Evolutionary conservation across 2,888 invertebrate genomes (phyloP), one percentile per base, ranked within the genome.

Genomic region (Erannis defoliaria): DNA sequence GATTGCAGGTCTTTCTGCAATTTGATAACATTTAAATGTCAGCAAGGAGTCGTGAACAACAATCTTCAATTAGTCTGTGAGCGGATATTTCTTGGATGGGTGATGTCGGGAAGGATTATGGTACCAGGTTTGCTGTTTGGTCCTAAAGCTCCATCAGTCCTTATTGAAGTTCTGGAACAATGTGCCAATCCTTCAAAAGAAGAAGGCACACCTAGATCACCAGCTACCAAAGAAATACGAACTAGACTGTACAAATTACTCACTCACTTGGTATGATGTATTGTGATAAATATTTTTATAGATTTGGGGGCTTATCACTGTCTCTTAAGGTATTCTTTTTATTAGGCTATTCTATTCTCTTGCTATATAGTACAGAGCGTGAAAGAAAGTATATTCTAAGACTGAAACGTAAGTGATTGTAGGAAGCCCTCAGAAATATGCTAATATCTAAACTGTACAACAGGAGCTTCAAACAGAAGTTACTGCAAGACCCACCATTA

Each of bases 21-120:
- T 71, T 70, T 78, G 26, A 73, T 85, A 2, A 90, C 85, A 9
- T 84, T 86, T 26, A 92, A 87, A 68, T 96, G 96, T 81, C 86
- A 92, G 51, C 82, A 85, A 45, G 86, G 90, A 0, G 93, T 95
- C 1, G 86, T 89, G 5, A 95, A 95, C 76, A 95, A 95, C 75
- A 96, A 96, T 80, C 81, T 96, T 65, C 94, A 96, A 93, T 94
- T 95, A 35, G 90, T 95, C 23, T 95, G 95, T 74, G 95, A 95
- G 74, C 94, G 94, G 70, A 94, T 95, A 69, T 95, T 95, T 78
- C 86, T 95, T 33, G 95, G 95, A 0, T 95, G 95, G 95, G 89
- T 94, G 23, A 87, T 94, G 75, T 94, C 94, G 1, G 94, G 94
- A 35, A 92, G 93, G 35, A 84, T 95, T 40, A 91, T 95, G 71